These are phyloP conservation scores for Butorides virescens DNA, from an alignment of 2,113 vertebrate species.

Conservation along the genomic window DNA sequence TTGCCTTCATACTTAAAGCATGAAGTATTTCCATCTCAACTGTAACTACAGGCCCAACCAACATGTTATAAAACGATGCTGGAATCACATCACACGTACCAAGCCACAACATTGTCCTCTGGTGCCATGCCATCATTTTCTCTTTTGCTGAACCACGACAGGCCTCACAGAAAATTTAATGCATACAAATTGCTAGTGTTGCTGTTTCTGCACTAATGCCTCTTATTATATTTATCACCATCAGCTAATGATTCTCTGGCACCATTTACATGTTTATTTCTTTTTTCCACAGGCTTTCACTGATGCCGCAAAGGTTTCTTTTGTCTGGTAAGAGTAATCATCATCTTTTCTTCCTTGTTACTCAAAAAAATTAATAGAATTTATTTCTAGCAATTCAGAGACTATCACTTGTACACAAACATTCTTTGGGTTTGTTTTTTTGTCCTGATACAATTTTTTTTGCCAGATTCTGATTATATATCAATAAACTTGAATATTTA, in stretches of 20 bases:
- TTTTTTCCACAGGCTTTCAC: slow-evolving; percentile 7
- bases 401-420: not conserved
- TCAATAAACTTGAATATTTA: not conserved
- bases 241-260: not conserved
- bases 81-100: not conserved
- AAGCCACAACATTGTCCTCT: not conserved
- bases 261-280: slow-evolving; percentile 4
- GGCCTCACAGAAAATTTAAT: not conserved
- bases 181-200: not conserved
- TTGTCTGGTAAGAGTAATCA: not conserved
- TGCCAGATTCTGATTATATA: not conserved
- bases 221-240: slow-evolving; percentile 13
- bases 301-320: not conserved
- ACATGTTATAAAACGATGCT: not conserved
- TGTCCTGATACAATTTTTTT: not conserved
- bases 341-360: not conserved
- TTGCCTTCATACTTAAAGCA: not conserved
- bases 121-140: not conserved
- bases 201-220: slow-evolving; percentile 10
- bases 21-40: not conserved
- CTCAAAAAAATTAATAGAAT: not conserved
- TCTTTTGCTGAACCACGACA: not conserved
- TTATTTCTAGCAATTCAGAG: not conserved
- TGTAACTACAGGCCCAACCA: not conserved
- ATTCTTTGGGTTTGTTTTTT: not conserved